Evolutionary conservation across 1,140 invertebrate genomes (phyloP), one percentile per base, ranked within the genome.

Genomic region (Aphelenchoides fujianensis): DNA sequence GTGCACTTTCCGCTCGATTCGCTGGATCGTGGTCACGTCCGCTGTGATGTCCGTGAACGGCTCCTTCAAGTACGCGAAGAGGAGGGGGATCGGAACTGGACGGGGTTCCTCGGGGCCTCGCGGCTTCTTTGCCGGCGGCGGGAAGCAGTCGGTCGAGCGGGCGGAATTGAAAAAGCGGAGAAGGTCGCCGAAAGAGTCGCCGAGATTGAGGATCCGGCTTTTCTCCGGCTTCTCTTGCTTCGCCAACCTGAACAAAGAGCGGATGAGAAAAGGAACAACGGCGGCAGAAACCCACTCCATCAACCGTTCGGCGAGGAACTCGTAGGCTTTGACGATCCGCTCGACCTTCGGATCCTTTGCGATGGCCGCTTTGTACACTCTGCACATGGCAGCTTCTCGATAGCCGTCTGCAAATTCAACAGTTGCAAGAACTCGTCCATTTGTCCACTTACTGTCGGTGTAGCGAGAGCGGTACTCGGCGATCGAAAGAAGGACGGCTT

Each of bases 291-390:
- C 73, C 32, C 41, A 74, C 73, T 36, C 12, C 37, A 75, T 69
- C 5, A 76, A 41, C 30, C 36, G 27, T 28, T 31, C 63, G 2
- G 74, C 72, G 32, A 76, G 30, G 75, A 30, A 77, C 5, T 36
- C 34, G 55, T 79, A 76, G 27, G 75, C 36, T 12, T 75, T n/a
- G 12, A 71, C 55, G 12, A 76, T 16, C 35, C 27, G 16, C 2
- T 74, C 28, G 12, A 79, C 3, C 23, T 16, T 28, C 32, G 19
- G 12, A 0, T 23, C 23, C 5, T 57, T 32, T 31, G 23, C 27
- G 16, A 37, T 74, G 0, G 75, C 73, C 16, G 75, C 35, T n/a
- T 79, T 71, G 36, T 74, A 74, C 31, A 74, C 76, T 27, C 74
- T 71, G 16, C 30, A 31, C 77, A 79, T 53, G 35, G 74, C 48